These are phyloP conservation scores for Alfaro cultratus DNA, from an alignment of 2,797 vertebrate genomes.

Conservation along the genomic window DNA sequence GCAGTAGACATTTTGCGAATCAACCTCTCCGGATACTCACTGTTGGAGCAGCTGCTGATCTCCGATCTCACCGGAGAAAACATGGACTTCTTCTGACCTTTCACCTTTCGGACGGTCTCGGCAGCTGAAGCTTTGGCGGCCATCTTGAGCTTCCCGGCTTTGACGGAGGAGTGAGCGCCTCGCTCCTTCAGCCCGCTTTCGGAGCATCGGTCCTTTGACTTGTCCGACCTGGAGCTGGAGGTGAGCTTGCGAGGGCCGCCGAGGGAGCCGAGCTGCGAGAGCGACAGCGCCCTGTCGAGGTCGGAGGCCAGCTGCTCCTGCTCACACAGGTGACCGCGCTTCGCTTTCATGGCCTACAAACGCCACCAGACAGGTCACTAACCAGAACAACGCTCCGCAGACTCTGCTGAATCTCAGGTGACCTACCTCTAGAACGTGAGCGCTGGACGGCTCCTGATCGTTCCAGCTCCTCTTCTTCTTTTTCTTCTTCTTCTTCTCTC, in stretches of 20 bases:
- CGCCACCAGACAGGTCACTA: not conserved
- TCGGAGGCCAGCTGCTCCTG: constrained; percentile 95
- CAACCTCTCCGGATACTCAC: constrained; percentile 83
- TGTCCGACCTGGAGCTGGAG: constrained; percentile 63
- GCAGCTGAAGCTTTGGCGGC: constrained; percentile 84
- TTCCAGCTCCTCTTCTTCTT: constrained; percentile 87
- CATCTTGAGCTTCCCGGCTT: constrained; percentile 90
- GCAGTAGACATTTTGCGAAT: not conserved
- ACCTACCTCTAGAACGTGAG: constrained; percentile 88
- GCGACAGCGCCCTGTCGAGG: constrained; percentile 92
- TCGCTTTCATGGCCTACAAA: constrained; percentile 82
- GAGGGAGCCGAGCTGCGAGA: constrained; percentile 89
- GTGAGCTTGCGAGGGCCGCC: constrained; percentile 67
- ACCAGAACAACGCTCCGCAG: not conserved
- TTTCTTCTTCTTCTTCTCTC: constrained; percentile 71
- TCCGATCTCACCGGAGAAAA: constrained; percentile 91
- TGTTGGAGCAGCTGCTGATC: constrained; percentile 97
- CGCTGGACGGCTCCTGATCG: constrained; percentile 83
- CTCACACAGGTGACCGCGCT: constrained; percentile 86
- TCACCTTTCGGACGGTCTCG: constrained; percentile 84
- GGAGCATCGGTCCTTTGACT: constrained; percentile 78
- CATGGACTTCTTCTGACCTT: constrained; percentile 88
- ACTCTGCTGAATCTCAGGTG: too few relatives aligned
- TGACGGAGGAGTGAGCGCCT: constrained; percentile 78
- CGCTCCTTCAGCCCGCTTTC: constrained; percentile 83